Conservation (phyloP, 2,797 vertebrate genomes). For the Martes flavigula region DNA sequence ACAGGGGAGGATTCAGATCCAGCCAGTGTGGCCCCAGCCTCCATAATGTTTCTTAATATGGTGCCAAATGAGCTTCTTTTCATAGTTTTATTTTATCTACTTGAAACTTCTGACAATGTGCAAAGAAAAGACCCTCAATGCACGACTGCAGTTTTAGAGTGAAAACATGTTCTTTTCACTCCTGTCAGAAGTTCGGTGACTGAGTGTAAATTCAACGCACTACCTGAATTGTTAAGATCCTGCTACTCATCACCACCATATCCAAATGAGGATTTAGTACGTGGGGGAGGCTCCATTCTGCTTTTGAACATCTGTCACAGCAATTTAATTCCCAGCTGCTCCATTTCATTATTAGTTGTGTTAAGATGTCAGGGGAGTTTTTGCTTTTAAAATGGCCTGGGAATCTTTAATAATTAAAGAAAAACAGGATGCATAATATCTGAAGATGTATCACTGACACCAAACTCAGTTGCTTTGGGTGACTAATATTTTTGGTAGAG, state of each 20-base stretch:
- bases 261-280: background rate
- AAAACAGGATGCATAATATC: slow-evolving; percentile 27
- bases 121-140: background rate
- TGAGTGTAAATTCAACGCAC: background rate
- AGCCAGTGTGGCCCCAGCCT: background rate
- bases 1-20: too few species aligned
- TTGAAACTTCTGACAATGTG: background rate
- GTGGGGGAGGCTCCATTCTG: background rate
- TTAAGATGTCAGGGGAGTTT: slow-evolving; percentile 41
- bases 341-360: background rate
- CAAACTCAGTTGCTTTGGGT: background rate
- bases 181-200: background rate
- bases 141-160: background rate
- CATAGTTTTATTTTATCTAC: background rate
- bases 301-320: background rate
- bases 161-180: background rate
- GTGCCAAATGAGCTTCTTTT: background rate
- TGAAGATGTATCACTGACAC: background rate
- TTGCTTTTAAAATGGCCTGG: slow-evolving; percentile 3
- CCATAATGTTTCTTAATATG: background rate
- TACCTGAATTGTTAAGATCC: background rate
- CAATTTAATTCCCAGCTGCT: background rate
- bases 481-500: slow-evolving; percentile 19
- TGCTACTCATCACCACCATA: background rate
- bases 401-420: slow-evolving; percentile 61